Base-by-base conservation (phyloP, 2,797 vertebrate genomes). In the Neomorphus geoffroyi region DNA sequence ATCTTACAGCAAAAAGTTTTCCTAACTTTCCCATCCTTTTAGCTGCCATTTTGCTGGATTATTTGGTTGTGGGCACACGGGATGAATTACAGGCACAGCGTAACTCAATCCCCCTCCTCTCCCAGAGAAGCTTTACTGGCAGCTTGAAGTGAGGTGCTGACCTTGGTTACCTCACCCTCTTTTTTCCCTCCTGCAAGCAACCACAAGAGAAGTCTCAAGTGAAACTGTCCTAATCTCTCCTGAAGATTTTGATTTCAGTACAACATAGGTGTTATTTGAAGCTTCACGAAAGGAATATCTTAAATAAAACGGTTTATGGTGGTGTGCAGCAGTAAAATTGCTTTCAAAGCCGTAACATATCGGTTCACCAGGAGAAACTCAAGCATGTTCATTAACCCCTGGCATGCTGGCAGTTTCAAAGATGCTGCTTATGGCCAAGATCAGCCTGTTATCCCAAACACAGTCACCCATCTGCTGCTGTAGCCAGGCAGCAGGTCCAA, bases 161-260 rank as follows among this genome's bases (percentile, higher is more conserved):
- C 92, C 89, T 86, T 87, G 89, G 89, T 89, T 92, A 95, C 51
- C 71, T 62, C 67, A 93, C 9, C 24, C 65, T 69, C 46, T 67
- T 79, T 62, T 0, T 66, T 79, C 61, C 5, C n/a, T 84, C 48
- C 60, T 77, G 41, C 35, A 84, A 92, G 60, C 2, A 7, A 90
- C 74, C 93, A 88, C 71, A 94, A 94, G 56, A 95, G 79, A 94
- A 93, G 94, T 67, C 67, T 88, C 90, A 94, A 89, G 60, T 3
- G 4, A 94, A 95, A 92, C 37, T 86, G 54, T 79, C 71, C 67
- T 62, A 45, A 82, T 75, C 57, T 95, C 61, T 94, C 89, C 78
- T 18, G 73, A 30, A 85, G 57, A 92, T 78, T 72, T 78, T 8
- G 2, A 80, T 94, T 95, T 92, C 82, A 90, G 58, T 58, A 66